These are phyloP conservation scores for Agrilus planipennis DNA, from an alignment of 1,140 invertebrate species.

Conservation along the genomic window DNA sequence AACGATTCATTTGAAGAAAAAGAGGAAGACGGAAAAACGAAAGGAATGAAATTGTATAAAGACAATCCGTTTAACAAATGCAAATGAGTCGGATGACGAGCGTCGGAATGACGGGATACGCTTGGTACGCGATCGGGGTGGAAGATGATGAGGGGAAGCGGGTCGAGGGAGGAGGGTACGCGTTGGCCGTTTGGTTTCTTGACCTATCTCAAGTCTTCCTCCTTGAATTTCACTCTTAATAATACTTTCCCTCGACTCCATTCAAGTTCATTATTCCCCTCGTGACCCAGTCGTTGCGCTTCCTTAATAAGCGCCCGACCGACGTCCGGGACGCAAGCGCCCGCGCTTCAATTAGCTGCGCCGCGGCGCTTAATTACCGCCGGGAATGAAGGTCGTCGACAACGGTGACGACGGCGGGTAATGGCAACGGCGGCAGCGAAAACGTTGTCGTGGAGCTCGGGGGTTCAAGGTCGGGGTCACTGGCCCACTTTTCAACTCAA, in stretches of 20 bases:
- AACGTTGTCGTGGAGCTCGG: slow-evolving; percentile 1
- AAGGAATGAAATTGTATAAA: too few relatives aligned
- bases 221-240: slow-evolving; percentile 33
- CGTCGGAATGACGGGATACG: slow-evolving; percentile 15
- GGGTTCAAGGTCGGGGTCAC: slow-evolving; percentile 11
- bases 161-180: too few relatives aligned
- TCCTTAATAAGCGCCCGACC: slow-evolving; percentile 25
- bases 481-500: slow-evolving; percentile 14
- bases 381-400: slow-evolving; percentile 28
- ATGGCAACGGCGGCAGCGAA: slow-evolving; percentile 6
- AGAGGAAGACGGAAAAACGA: too few relatives aligned
- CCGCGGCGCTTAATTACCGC: slow-evolving; percentile 28
- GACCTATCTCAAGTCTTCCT: slow-evolving; percentile 27
- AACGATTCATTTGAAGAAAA: too few relatives aligned
- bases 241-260: slow-evolving; percentile 31
- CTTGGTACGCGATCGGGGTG: slow-evolving; percentile 23
- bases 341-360: slow-evolving; percentile 28
- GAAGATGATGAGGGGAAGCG: slow-evolving; percentile 28
- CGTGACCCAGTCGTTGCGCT: slow-evolving; percentile 27
- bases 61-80: too few relatives aligned
- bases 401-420: slow-evolving; percentile 10
- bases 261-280: slow-evolving; percentile 31
- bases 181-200: too few relatives aligned
- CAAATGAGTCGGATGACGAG: slow-evolving; percentile 7
- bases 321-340: slow-evolving; percentile 18